A percentile compares a stretch with the other conserved stretches of the same genome.
phyloP scores from a whole-genome alignment of 2,888 invertebrate genomes.

The Diachrysia chrysitis region DNA sequence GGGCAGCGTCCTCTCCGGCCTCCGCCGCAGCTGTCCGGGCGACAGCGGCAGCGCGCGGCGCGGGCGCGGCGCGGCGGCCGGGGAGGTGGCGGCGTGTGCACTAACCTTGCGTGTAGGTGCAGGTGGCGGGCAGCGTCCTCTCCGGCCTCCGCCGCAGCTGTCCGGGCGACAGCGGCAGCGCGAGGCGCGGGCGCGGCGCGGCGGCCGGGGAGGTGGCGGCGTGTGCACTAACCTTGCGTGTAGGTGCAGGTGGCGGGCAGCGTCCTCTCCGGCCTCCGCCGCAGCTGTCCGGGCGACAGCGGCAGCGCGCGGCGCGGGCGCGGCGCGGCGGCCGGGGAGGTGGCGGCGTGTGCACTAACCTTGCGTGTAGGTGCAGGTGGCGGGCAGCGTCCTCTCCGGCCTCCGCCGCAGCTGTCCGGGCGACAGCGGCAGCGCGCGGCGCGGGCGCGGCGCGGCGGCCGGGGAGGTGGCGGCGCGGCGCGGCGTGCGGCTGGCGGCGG shows the following conservation, averaged over 20 bases:
- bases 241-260: conserved; percentile 29
- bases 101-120: too few relatives aligned
- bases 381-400: conserved; percentile 40
- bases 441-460: conserved; percentile 31
- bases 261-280: conserved; percentile 50
- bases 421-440: conserved; percentile 63
- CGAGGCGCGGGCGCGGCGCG: too few relatives aligned
- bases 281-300: conserved; percentile 79
- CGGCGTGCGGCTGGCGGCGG: conserved; percentile 26
- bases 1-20: too few relatives aligned
- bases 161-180: conserved; percentile 9
- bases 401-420: conserved; percentile 74
- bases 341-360: conserved; percentile 12
- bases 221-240: conserved; percentile 9
- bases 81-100: too few relatives aligned
- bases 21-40: too few relatives aligned
- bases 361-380: conserved; percentile 24
- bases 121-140: too few relatives aligned
- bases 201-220: conserved; percentile 39
- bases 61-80: too few relatives aligned
- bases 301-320: conserved; percentile 37
- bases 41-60: too few relatives aligned
- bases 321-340: conserved; percentile 28
- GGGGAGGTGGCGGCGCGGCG: conserved; percentile 25
- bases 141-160: too few relatives aligned